Evolutionary conservation across 2,113 vertebrate genomes (phyloP).

Genomic region (Erpornis zantholeuca): DNA sequence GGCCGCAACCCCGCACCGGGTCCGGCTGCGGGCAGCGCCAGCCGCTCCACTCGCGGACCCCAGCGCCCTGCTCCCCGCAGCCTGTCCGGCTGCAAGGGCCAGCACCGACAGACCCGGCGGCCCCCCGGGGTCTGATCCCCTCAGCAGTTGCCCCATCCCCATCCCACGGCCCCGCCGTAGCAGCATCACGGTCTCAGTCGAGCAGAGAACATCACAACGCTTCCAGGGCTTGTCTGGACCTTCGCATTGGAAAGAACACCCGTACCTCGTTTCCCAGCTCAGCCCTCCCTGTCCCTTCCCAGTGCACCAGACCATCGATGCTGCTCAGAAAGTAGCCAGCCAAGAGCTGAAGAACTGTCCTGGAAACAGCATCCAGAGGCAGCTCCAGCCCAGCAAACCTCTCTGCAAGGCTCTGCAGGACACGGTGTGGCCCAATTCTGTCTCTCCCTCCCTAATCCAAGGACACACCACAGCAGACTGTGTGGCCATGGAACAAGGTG

Average conservation of each 20-base stretch:
- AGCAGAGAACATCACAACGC: not conserved
- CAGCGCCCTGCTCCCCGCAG: not conserved
- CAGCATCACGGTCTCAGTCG: not conserved
- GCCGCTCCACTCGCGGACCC: not conserved
- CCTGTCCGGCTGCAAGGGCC: not conserved
- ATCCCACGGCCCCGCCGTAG: not conserved
- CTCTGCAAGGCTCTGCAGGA: not conserved
- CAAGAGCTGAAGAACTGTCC: not conserved
- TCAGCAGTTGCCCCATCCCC: not conserved
- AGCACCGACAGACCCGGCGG: not conserved
- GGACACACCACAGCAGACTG: not conserved
- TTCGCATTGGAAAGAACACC: rapidly evolving
- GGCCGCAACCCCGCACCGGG: not conserved
- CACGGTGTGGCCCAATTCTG: not conserved
- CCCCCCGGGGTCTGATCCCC: not conserved
- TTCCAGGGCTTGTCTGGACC: not conserved
- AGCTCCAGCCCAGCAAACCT: not conserved
- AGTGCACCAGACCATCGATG: not conserved
- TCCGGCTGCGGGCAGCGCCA: not conserved
- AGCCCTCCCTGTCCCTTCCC: not conserved
- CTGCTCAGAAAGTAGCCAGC: not conserved
- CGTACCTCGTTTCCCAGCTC: not conserved
- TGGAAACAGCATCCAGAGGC: not conserved
- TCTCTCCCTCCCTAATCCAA: not conserved
- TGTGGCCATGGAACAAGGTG: not conserved